These are phyloP conservation scores for Sebastes itinus DNA, from an alignment of 2,797 vertebrate species.

Conservation along the genomic window DNA sequence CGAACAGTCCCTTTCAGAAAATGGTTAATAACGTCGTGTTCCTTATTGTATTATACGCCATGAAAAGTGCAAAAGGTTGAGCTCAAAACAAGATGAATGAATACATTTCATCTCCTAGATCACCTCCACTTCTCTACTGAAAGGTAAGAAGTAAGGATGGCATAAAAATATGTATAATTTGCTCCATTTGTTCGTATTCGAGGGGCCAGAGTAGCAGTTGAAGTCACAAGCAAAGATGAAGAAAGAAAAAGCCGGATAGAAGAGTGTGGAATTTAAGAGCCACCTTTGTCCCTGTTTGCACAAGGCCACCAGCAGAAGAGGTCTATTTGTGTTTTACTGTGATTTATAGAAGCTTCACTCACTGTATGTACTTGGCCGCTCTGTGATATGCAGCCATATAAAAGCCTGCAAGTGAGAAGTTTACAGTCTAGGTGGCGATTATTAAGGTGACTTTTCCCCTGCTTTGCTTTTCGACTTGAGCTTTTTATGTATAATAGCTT, in stretches of 20 bases:
- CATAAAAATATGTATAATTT: neutral
- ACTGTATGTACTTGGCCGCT: constrained; percentile 36
- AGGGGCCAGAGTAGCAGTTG: neutral
- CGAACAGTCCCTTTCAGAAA: neutral
- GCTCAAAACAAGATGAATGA: neutral
- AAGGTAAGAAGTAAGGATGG: neutral
- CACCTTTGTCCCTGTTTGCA: constrained; percentile 56
- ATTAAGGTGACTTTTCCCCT: constrained; percentile 44
- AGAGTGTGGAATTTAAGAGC: constrained; percentile 51
- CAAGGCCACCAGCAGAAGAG: constrained; percentile 56
- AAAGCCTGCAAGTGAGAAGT: constrained; percentile 55
- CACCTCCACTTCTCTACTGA: neutral
- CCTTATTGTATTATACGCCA: neutral
- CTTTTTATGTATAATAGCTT: constrained; percentile 35
- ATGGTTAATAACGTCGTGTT: neutral
- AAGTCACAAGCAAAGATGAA: neutral
- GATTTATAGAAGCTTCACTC: constrained; percentile 66
- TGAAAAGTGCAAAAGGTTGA: neutral
- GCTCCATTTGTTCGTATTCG: neutral
- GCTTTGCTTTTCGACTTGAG: constrained; percentile 36
- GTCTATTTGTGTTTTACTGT: constrained; percentile 58
- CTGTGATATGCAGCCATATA: constrained; percentile 66
- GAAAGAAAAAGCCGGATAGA: neutral
- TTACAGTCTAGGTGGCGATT: constrained; percentile 55
- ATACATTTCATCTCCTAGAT: neutral